A percentile compares a stretch with the other conserved stretches of the same genome.
These are phyloP conservation scores for Acanthurus tractus DNA, from an alignment of 2,797 vertebrate species.

Conservation along the genomic window DNA sequence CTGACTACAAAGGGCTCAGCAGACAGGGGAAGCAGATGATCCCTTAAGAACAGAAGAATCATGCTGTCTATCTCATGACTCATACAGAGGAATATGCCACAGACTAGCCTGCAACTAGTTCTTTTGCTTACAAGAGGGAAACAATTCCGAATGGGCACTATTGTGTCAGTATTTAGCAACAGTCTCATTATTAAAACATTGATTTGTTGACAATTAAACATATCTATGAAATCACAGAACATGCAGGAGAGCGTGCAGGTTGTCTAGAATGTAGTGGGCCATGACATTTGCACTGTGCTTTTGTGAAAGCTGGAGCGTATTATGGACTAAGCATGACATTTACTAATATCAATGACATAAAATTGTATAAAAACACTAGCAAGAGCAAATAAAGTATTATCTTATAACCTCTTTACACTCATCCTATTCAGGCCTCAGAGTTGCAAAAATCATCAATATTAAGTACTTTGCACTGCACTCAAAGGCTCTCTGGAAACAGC, in stretches of 20 bases:
- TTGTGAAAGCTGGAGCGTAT: not conserved
- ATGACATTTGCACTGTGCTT: not conserved
- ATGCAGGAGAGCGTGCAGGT: not conserved
- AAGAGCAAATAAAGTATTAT: not conserved
- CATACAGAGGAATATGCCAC: conserved; percentile 13
- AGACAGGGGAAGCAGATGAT: conserved; percentile 8
- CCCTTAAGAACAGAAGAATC: not conserved
- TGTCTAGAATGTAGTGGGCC: not conserved
- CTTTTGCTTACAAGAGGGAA: conserved; percentile 5
- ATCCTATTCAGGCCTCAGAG: not conserved
- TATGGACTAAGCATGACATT: not conserved
- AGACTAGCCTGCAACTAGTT: conserved; percentile 3
- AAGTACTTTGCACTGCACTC: not conserved
- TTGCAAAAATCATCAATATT: no score
- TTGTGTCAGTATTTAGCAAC: conserved; percentile 27
- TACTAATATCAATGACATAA: not conserved
- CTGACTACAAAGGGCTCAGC: not conserved
- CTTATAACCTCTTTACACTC: not conserved
- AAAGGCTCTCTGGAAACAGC: not conserved
- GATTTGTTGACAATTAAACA: conserved; percentile 19
- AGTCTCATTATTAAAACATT: conserved; percentile 9
- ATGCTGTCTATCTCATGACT: conserved; percentile 28
- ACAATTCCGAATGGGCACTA: conserved; percentile 33
- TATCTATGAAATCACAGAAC: conserved; percentile 9
- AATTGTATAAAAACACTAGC: not conserved